Base-by-base conservation (phyloP, 2,888 invertebrate genomes). In the Epinotia demarniana region DNA sequence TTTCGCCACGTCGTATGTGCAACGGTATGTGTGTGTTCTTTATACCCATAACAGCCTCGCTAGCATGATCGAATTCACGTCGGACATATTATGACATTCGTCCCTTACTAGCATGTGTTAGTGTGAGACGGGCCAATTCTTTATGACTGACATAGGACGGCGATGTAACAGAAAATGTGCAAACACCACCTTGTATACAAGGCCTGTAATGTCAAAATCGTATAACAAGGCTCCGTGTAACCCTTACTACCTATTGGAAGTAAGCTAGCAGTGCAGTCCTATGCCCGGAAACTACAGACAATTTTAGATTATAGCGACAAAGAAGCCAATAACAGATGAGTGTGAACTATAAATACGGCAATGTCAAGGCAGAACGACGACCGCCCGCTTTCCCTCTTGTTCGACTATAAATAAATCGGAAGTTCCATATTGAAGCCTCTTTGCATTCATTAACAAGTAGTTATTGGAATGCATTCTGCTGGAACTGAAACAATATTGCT, bases 351-450 rank as follows among this genome's bases (percentile, higher is more conserved):
- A 89, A 92, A 92, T 93, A 93, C 82, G 76, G 81, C 90, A 91
- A 87, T 90, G 93, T 92, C 93, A 93, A 93, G 93, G 93, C 87
- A 86, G 87, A 83, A 70, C 92, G 82, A 87, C 90, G 90, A 77
- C 83, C 83, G 84, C 11, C 79, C 79, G 82, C 90, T 91, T 90
- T 91, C 89, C 80, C 90, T 91, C 66, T 61, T 67, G 75, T 67
- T 61, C 71, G 68, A 73, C 78, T 80, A 87, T 86, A 84, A 87
- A 86, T 89, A 88, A 79, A 74, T 63, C 77, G 75, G 75, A 81
- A 78, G 78, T 78, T 77, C 78, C 79, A 75, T 79, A 81, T 80
- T 77, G 63, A 74, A 78, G 76, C 73, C 77, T 39, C 9, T 77
- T 70, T 75, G 69, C 76, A 69, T 64, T 78, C 68, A 78, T 74